Evolutionary conservation across 2,797 vertebrate species (phyloP).

Genomic region (Notolepis coatsorum): DNA sequence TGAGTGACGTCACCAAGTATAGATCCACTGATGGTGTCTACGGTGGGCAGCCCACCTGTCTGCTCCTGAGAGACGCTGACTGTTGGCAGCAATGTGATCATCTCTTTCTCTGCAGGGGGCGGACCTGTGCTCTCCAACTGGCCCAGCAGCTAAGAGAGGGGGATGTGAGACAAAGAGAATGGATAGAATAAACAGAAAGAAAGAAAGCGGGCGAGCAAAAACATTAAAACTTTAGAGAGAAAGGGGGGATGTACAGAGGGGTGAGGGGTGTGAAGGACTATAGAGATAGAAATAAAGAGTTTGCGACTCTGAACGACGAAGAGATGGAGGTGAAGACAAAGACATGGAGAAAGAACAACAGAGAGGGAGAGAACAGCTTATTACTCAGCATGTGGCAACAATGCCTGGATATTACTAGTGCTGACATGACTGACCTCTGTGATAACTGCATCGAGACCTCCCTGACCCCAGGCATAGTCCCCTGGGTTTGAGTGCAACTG

Average conservation of each 20-base stretch:
- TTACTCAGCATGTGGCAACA: neutral
- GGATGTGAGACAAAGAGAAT: neutral
- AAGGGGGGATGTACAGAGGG: neutral
- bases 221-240: too few relatives aligned
- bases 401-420: neutral
- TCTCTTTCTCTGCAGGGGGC: slow-evolving; percentile 89
- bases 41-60: slow-evolving; percentile 63
- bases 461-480: slow-evolving; percentile 96
- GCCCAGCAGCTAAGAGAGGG: slow-evolving; percentile 82
- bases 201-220: neutral
- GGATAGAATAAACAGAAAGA: neutral
- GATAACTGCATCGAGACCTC: slow-evolving; percentile 90
- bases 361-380: neutral
- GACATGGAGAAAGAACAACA: neutral
- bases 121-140: slow-evolving; percentile 90
- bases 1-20: slow-evolving; percentile 14
- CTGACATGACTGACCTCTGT: slow-evolving; percentile 87
- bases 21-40: neutral
- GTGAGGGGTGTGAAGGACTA: neutral
- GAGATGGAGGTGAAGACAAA: slow-evolving; percentile 1
- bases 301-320: too few relatives aligned
- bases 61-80: slow-evolving; percentile 92
- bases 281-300: neutral
- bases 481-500: slow-evolving; percentile 92
- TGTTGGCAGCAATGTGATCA: slow-evolving; percentile 90